A percentile compares a stretch with the other conserved stretches of the same genome.
Conservation (phyloP, 2,113 vertebrate species). For the Potamarius usumacintae region DNA sequence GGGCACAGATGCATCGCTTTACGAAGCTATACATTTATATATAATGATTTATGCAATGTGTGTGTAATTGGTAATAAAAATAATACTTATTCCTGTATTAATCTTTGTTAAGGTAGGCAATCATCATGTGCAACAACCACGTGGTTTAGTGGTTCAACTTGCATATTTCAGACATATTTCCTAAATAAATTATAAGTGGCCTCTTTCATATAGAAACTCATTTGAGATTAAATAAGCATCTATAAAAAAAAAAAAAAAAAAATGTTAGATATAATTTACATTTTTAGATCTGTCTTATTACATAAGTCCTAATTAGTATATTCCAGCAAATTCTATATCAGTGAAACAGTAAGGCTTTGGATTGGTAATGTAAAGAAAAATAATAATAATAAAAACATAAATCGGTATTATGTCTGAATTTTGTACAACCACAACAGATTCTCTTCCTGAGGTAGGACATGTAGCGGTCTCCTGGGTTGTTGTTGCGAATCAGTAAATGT, state of each 20-base stretch:
- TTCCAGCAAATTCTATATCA: constrained; percentile 20
- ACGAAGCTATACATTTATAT: constrained; percentile 10
- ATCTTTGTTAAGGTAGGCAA: constrained; percentile 24
- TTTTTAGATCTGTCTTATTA: constrained; percentile 34
- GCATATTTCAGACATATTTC: constrained; percentile 34
- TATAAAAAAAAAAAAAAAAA: constrained; percentile 29
- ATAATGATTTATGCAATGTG: neutral
- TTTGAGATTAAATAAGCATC: constrained; percentile 38
- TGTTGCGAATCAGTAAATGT: constrained; percentile 14
- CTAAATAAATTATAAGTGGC: constrained; percentile 25
- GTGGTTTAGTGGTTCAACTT: constrained; percentile 23
- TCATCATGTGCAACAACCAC: constrained; percentile 44
- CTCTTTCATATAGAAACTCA: constrained; percentile 28
- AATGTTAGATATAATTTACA: constrained; percentile 27
- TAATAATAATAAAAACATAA: neutral
- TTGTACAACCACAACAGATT: constrained; percentile 26
- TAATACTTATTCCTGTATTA: constrained; percentile 24
- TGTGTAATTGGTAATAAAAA: constrained; percentile 40
- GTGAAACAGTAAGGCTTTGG: constrained; percentile 49
- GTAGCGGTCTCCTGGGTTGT: constrained; percentile 38
- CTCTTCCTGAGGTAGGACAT: constrained; percentile 40
- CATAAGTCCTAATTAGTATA: constrained; percentile 34
- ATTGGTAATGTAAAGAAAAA: constrained; percentile 35
- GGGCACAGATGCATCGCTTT: neutral
- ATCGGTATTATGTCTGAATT: constrained; percentile 34